phyloP scores from a whole-genome alignment of 92 coral and sea anemone species.

The Bergia puertoricense region DNA sequence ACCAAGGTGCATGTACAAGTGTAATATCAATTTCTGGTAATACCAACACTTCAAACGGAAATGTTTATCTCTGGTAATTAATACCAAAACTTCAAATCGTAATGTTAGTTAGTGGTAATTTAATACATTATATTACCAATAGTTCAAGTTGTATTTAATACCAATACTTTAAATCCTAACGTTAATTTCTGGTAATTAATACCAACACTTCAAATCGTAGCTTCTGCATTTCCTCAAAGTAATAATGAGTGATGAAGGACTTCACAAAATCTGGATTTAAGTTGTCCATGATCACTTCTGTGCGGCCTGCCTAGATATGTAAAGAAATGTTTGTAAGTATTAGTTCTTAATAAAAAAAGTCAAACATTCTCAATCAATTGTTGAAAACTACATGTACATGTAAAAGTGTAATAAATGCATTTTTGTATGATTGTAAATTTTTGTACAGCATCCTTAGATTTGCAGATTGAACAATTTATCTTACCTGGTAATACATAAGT shows the following conservation, averaged over 20 bases:
- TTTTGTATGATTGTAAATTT: no score
- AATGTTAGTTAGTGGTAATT: neutral
- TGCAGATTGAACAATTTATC: no score
- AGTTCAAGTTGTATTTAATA: conserved; percentile 82
- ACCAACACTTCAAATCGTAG: conserved; percentile 98
- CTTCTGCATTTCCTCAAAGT: conserved; percentile 94
- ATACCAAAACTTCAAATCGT: conserved; percentile 93
- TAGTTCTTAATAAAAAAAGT: neutral
- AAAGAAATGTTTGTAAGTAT: neutral
- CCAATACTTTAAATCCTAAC: conserved; percentile 90
- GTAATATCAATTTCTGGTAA: neutral
- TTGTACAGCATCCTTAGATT: no score
- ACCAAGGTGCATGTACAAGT: no score
- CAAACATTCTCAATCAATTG: no score
- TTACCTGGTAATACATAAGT: no score
- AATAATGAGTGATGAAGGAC: conserved; percentile 82
- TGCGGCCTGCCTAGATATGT: conserved; percentile 77
- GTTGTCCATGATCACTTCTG: conserved; percentile 88
- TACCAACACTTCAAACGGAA: no score
- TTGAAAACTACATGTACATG: no score
- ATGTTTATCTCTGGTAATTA: neutral
- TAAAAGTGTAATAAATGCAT: no score
- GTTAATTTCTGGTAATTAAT: neutral
- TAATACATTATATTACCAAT: conserved; percentile 54
- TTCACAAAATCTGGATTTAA: conserved; percentile 96